Conservation (phyloP, 30 jellyfish, hydroid and myxozoan genomes). For the Catostylus mosaicus region DNA sequence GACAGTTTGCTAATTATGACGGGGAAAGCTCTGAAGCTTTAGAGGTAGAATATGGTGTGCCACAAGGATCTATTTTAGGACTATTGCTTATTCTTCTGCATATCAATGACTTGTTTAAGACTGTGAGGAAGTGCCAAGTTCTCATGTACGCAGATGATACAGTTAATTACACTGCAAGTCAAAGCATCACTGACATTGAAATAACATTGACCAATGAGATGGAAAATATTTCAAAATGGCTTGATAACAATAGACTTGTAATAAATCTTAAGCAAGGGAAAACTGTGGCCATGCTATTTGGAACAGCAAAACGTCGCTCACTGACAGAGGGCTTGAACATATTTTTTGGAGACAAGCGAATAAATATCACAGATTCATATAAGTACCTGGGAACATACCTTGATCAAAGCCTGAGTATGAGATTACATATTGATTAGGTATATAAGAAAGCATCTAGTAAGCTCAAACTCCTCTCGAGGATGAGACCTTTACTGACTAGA, state of each 20-base stretch:
- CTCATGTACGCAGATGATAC: conserved; percentile 39
- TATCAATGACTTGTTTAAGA: conserved; percentile 39
- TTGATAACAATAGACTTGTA: conserved; percentile 63
- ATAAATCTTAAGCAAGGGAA: conserved; percentile 44
- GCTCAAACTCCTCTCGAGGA: no score
- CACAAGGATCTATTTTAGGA: conserved; percentile 28
- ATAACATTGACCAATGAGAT: conserved; percentile 72
- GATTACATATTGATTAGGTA: no score
- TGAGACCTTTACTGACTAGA: no score
- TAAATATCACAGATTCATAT: no score
- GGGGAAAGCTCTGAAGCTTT: conserved; percentile 22
- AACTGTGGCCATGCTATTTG: conserved; percentile 61
- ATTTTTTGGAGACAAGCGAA: no score
- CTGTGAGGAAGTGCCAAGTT: conserved; percentile 33
- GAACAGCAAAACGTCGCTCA: conserved; percentile 63
- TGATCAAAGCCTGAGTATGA: no score
- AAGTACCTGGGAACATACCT: no score
- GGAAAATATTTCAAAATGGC: conserved; percentile 66
- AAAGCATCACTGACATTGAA: conserved; percentile 66
- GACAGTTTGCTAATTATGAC: conserved; percentile 17
- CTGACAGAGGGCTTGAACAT: no score
- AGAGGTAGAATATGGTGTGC: conserved; percentile 17
- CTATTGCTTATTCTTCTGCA: conserved; percentile 16
- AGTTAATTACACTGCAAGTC: conserved; percentile 53
- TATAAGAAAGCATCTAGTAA: no score